phyloP scores from a whole-genome alignment of 37 sponge, comb jelly and placozoan genomes.

The Beroe forskalii region DNA sequence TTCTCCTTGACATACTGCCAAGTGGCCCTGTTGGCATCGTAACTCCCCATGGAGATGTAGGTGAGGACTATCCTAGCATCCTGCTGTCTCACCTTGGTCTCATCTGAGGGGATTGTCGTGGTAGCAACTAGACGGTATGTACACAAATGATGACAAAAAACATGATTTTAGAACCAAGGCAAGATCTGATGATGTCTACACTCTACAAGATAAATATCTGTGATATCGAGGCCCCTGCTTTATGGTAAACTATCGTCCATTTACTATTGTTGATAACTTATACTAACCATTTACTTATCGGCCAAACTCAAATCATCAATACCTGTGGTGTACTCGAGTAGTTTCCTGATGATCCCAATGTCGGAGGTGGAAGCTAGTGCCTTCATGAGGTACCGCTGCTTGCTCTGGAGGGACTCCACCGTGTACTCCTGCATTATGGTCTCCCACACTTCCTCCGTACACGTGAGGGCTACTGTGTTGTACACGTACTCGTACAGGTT shows the following conservation, averaged over 20 bases:
- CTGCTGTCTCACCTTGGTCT: not conserved
- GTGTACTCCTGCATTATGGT: slow-evolving; percentile 25
- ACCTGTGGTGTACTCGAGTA: not conserved
- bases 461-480: not conserved
- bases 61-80: not conserved
- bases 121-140: not conserved
- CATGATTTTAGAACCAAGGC: too few species aligned
- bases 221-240: too few species aligned
- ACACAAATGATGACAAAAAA: too few species aligned
- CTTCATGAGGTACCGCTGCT: slow-evolving; percentile 33
- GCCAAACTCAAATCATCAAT: too few species aligned
- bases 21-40: not conserved
- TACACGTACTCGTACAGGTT: not conserved
- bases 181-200: too few species aligned
- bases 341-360: not conserved
- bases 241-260: too few species aligned
- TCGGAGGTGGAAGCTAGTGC: not conserved
- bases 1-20: slow-evolving; percentile 14
- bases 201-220: too few species aligned
- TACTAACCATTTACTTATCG: too few species aligned
- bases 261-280: too few species aligned
- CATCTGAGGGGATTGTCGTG: not conserved
- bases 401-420: slow-evolving; percentile 21
- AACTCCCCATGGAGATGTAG: not conserved
- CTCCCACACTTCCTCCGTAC: slow-evolving; percentile 18